Percentiles rank a stretch among this genome's conserved stretches.
Evolutionary conservation across 2,888 invertebrate species (phyloP).

Genomic region (Pseudococcus longispinus): DNA sequence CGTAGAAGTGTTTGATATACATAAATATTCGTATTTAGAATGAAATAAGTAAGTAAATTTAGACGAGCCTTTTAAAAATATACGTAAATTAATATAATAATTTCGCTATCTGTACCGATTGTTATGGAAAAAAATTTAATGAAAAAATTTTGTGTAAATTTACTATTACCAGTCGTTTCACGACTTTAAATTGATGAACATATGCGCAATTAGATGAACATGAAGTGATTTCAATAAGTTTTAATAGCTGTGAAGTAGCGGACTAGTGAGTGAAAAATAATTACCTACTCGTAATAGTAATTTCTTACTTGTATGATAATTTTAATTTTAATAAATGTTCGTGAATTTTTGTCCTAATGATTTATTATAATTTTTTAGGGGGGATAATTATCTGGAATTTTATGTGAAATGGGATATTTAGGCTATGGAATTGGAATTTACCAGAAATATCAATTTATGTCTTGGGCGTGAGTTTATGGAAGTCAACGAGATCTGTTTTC

Average conservation of each 20-base stretch:
- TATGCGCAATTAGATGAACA: constrained; percentile 9
- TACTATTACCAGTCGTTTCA: constrained; percentile 25
- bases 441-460: too few relatives aligned
- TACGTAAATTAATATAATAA: not conserved
- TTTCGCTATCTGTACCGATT: not conserved
- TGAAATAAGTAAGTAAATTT: not conserved
- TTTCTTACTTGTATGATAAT: constrained; percentile 16
- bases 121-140: not conserved
- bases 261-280: not conserved
- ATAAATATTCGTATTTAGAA: not conserved
- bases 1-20: not conserved
- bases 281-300: constrained; percentile 6
- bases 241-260: constrained; percentile 6
- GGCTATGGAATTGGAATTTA: not conserved
- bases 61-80: not conserved
- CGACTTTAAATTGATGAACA: not conserved
- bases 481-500: too few relatives aligned
- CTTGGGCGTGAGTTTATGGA: too few relatives aligned
- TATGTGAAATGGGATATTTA: not conserved
- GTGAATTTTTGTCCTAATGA: not conserved
- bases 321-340: constrained; percentile 43
- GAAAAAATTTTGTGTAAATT: not conserved
- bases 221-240: not conserved
- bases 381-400: not conserved
- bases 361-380: not conserved